phyloP scores from a whole-genome alignment of 2,888 invertebrate genomes.

The Lepidocyrtinus sp. region DNA sequence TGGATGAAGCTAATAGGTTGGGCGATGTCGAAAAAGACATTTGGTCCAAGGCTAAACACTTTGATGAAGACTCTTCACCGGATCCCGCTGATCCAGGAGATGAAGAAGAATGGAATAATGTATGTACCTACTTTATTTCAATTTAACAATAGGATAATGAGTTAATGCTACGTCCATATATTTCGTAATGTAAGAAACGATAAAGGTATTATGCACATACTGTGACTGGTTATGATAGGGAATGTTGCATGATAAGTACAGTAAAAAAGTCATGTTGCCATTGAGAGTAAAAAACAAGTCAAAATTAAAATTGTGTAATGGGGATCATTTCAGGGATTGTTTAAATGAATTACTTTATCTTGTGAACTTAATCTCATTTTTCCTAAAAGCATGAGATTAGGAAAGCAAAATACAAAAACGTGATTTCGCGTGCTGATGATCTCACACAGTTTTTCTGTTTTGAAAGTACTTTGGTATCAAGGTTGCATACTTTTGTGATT shows the following conservation, averaged over 20 bases:
- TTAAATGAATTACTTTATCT: slow-evolving; percentile 7
- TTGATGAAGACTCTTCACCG: neutral
- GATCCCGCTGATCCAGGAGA: neutral
- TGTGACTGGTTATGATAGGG: too few species aligned
- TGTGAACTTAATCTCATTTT: neutral
- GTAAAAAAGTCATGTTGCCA: too few species aligned
- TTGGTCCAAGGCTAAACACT: slow-evolving; percentile 13
- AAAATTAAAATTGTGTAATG: neutral
- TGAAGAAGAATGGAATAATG: neutral
- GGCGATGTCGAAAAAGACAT: slow-evolving; percentile 38
- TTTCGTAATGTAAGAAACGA: neutral
- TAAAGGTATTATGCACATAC: neutral
- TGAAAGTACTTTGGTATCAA: slow-evolving; percentile 29
- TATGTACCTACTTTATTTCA: neutral
- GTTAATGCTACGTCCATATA: neutral
- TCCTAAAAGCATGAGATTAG: neutral
- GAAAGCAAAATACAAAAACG: neutral
- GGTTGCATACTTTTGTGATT: slow-evolving; percentile 9
- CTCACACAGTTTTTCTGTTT: neutral
- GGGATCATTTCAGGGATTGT: neutral
- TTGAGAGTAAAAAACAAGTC: neutral
- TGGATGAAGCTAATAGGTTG: slow-evolving; percentile 35
- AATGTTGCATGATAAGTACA: too few species aligned
- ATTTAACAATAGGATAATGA: neutral
- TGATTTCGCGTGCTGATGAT: slow-evolving; percentile 4